Evolutionary conservation across 2,888 invertebrate species (phyloP).

Genomic region (Epinotia demarniana): DNA sequence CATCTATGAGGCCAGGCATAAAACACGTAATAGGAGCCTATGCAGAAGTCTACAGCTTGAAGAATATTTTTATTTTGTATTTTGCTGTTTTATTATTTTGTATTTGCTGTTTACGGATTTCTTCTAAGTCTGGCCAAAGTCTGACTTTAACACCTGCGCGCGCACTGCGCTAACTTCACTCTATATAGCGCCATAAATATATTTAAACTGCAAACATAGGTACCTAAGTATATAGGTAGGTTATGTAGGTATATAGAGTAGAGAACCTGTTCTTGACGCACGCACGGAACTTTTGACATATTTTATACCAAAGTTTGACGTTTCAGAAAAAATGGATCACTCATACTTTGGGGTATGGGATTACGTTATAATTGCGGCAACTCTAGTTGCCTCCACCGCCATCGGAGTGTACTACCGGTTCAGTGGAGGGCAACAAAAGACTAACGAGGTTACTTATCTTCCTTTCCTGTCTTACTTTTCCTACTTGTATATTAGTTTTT

Average conservation of each 20-base stretch:
- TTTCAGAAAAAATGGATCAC: constrained; percentile 59
- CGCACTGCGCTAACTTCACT: too few species aligned
- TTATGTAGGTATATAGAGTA: neutral
- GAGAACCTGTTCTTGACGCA: neutral
- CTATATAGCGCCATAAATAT: neutral
- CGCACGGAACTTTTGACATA: neutral
- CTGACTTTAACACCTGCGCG: too few species aligned
- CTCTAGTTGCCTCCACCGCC: constrained; percentile 88
- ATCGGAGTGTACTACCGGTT: constrained; percentile 95
- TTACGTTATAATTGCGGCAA: constrained; percentile 89
- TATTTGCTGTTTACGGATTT: too few species aligned
- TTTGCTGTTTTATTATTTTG: too few species aligned
- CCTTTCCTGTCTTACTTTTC: neutral
- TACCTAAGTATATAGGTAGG: neutral
- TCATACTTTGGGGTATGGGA: constrained; percentile 87
- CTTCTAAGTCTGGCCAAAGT: too few species aligned
- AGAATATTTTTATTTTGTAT: too few species aligned
- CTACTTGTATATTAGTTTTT: neutral
- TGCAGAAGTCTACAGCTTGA: too few species aligned
- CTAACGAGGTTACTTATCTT: constrained; percentile 85
- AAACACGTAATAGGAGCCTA: too few species aligned
- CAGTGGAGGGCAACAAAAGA: constrained; percentile 93
- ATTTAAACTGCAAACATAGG: neutral
- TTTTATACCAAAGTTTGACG: neutral
- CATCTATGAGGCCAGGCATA: too few species aligned